These are phyloP conservation scores for Hololepta plana DNA, from an alignment of 2,888 invertebrate species.

Conservation along the genomic window DNA sequence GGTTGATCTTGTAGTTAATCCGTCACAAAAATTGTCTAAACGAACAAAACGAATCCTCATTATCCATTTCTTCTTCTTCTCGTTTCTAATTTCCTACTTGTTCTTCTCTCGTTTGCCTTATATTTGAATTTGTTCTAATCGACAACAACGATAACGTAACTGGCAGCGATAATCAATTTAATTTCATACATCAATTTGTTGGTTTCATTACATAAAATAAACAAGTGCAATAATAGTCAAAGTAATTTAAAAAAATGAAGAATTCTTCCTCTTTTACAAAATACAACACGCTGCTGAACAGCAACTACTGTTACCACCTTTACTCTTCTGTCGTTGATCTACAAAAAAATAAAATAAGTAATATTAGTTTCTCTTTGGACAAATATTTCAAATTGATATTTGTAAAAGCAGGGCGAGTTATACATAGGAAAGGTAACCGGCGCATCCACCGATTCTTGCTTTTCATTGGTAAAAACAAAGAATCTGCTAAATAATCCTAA, in stretches of 20 bases:
- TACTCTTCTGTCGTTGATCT: conserved; percentile 93
- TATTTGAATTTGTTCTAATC: conserved; percentile 4
- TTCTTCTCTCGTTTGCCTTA: conserved; percentile 4
- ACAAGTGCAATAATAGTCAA: too few species aligned
- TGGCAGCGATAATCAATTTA: not conserved
- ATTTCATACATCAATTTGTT: not conserved
- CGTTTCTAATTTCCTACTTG: conserved; percentile 5
- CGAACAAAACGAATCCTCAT: too few species aligned
- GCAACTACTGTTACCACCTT: conserved; percentile 88
- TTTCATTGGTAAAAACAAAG: too few species aligned
- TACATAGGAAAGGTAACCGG: too few species aligned
- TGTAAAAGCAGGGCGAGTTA: too few species aligned
- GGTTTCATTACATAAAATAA: too few species aligned
- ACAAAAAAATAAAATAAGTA: conserved; percentile 33
- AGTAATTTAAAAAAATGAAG: not conserved
- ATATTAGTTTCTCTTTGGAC: too few species aligned
- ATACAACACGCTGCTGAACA: conserved; percentile 87
- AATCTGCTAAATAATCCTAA: too few species aligned
- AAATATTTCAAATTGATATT: too few species aligned
- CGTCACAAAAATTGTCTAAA: too few species aligned
- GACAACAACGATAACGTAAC: not conserved
- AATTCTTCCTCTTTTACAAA: conserved; percentile 43
- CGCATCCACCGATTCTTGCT: too few species aligned
- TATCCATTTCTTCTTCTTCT: conserved; percentile 5
- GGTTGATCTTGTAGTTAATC: conserved; percentile 8